phyloP scores from a whole-genome alignment of 2,797 vertebrate genomes.

The Acridotheres tristis region DNA sequence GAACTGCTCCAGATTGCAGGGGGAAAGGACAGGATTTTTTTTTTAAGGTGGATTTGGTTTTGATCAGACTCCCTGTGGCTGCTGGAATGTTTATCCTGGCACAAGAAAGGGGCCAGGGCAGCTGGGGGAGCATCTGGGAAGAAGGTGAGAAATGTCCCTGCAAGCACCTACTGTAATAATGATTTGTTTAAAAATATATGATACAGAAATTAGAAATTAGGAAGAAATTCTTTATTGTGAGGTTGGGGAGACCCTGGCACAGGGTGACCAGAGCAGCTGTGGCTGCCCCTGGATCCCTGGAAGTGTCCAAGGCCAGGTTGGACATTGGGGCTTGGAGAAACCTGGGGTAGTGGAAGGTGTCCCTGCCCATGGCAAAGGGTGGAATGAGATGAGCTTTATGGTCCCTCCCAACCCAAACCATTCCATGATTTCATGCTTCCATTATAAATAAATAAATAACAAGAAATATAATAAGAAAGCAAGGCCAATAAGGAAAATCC shows the following conservation, averaged over 20 bases:
- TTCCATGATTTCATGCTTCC: not conserved
- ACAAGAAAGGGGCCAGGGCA: not conserved
- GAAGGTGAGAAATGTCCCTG: not conserved
- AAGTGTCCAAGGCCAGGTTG: not conserved
- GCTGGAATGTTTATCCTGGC: not conserved
- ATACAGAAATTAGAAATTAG: not conserved
- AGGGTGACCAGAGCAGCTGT: not conserved
- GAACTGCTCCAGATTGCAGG: not conserved
- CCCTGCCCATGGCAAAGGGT: not conserved
- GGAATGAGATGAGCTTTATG: not conserved
- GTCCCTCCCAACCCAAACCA: not conserved
- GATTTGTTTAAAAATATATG: not conserved
- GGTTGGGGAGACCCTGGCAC: not conserved
- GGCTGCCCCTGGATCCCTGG: not conserved
- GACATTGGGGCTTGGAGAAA: accelerated
- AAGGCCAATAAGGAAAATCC: not conserved
- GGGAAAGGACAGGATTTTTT: not conserved
- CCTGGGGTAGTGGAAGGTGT: accelerated
- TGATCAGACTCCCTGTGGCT: not conserved
- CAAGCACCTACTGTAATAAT: not conserved
- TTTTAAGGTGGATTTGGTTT: not conserved
- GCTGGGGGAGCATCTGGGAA: not conserved
- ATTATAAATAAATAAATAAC: not conserved
- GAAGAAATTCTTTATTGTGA: not conserved
- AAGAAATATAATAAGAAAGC: not conserved